These are phyloP conservation scores for Alectoris magna DNA, from an alignment of 2,797 vertebrate species.

Conservation along the genomic window DNA sequence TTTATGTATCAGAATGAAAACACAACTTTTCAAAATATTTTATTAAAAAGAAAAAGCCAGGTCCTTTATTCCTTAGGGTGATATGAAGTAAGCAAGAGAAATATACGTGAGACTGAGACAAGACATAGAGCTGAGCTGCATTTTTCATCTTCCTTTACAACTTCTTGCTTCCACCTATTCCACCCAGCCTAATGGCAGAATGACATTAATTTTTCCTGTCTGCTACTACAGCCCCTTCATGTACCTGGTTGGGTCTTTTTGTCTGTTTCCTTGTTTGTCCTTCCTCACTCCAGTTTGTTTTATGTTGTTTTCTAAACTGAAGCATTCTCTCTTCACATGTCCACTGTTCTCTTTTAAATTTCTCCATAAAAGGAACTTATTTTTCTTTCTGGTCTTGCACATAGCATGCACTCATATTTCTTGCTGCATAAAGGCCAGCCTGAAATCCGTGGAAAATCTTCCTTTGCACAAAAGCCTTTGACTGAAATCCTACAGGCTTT, in stretches of 20 bases:
- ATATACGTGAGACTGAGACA: not conserved
- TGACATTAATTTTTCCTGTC: not conserved
- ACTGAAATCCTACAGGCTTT: not conserved
- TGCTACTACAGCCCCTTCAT: not conserved
- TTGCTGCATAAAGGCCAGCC: not conserved
- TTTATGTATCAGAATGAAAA: constrained; percentile 2
- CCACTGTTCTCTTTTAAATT: not conserved
- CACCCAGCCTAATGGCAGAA: not conserved
- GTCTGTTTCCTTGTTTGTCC: not conserved
- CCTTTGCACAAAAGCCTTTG: not conserved
- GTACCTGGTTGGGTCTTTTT: not conserved
- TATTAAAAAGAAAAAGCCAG: not conserved
- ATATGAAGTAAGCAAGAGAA: not conserved
- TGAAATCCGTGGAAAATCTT: not conserved
- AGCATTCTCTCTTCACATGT: not conserved
- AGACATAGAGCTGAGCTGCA: not conserved
- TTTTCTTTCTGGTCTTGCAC: not conserved
- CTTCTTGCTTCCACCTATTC: not conserved
- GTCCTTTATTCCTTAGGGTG: not conserved
- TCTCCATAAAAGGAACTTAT: not conserved
- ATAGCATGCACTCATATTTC: not conserved
- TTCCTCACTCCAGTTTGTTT: not conserved
- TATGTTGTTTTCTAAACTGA: not conserved
- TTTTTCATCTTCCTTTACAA: not conserved
- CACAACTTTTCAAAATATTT: not conserved